phyloP scores from a whole-genome alignment of 2,797 vertebrate genomes.

The Lagodon rhomboides region DNA sequence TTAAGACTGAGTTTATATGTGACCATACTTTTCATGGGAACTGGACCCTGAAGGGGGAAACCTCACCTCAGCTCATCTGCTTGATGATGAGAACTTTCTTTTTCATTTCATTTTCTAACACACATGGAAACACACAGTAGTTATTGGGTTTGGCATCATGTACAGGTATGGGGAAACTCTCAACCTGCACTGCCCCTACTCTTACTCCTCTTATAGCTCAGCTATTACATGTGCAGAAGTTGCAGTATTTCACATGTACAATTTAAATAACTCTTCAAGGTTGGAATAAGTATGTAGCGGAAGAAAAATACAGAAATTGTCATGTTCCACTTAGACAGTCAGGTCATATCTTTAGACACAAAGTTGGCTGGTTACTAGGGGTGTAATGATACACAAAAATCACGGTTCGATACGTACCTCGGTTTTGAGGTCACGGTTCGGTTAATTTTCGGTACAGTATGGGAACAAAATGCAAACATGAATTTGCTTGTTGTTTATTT shows the following conservation, averaged over 20 bases:
- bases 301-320: neutral
- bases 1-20: conserved; percentile 41
- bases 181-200: no score
- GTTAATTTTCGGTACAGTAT: no score
- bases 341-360: neutral
- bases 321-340: neutral
- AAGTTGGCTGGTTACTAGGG: neutral
- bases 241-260: neutral
- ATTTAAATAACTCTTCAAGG: neutral
- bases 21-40: conserved; percentile 28
- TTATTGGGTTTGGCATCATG: neutral
- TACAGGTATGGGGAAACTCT: neutral
- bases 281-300: neutral
- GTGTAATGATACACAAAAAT: no score
- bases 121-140: neutral
- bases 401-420: no score
- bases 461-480: no score
- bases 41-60: conserved; percentile 25
- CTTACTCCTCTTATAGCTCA: neutral
- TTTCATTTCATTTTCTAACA: neutral
- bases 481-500: no score
- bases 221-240: neutral
- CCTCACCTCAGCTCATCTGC: conserved; percentile 14
- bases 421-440: no score
- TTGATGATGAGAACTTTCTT: neutral